Percentiles rank a stretch among this genome's conserved stretches.
These are phyloP conservation scores for Syrista parreyssii DNA, from an alignment of 2,888 invertebrate genomes.

Conservation along the genomic window DNA sequence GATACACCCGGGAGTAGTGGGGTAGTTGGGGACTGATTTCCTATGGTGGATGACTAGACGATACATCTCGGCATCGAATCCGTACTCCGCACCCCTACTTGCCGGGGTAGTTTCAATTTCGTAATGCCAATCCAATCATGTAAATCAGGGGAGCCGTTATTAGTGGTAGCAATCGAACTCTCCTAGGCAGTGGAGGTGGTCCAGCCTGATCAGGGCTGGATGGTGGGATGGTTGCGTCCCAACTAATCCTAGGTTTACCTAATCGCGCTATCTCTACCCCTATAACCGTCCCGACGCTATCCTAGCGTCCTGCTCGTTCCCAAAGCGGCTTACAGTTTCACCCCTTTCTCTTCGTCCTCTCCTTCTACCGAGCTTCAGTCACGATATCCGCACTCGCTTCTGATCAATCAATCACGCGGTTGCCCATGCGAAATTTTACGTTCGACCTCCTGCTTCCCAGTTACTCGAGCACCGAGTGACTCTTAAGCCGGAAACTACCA, in stretches of 20 bases:
- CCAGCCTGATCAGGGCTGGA: slow-evolving; percentile 27
- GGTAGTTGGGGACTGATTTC: background rate
- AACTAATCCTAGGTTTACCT: slow-evolving; percentile 66
- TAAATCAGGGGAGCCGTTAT: slow-evolving; percentile 61
- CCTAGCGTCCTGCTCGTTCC: slow-evolving; percentile 52
- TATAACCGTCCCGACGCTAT: slow-evolving; percentile 33
- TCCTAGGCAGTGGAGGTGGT: slow-evolving; percentile 27
- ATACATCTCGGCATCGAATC: background rate
- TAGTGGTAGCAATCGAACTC: slow-evolving; percentile 59
- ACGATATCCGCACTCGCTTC: slow-evolving; percentile 1
- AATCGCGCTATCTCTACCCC: slow-evolving; percentile 58
- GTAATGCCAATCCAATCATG: slow-evolving; percentile 65
- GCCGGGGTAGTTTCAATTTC: slow-evolving; percentile 61
- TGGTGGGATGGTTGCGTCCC: slow-evolving; percentile 38
- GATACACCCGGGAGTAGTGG: background rate
- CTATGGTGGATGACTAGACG: background rate
- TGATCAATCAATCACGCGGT: slow-evolving; percentile 32
- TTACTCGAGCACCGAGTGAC: slow-evolving; percentile 1
- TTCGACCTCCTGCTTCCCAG: background rate
- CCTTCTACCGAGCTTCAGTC: background rate
- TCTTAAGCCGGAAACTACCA: slow-evolving; percentile 3
- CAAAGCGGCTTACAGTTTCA: slow-evolving; percentile 63
- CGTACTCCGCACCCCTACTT: background rate
- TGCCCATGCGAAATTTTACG: background rate
- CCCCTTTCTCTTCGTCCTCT: slow-evolving; percentile 33